Percentiles rank a stretch among this genome's conserved stretches.
These are phyloP conservation scores for Glossophaga mutica DNA, from an alignment of 2,797 vertebrate species.

Conservation along the genomic window DNA sequence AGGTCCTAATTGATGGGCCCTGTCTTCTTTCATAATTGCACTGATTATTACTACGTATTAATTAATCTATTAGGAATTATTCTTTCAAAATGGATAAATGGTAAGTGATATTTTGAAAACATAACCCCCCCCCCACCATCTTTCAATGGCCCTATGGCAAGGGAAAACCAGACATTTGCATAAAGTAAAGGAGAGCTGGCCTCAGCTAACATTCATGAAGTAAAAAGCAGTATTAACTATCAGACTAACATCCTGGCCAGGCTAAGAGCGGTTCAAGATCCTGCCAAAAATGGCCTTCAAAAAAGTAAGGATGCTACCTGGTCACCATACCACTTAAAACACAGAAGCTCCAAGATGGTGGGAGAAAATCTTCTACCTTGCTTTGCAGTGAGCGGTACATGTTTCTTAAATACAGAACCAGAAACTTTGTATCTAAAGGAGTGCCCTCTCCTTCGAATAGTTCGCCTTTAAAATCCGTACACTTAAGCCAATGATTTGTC, in stretches of 20 bases:
- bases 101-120: constrained; percentile 19
- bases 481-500: not conserved
- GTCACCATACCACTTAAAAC: not conserved
- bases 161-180: not conserved
- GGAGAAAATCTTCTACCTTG: not conserved
- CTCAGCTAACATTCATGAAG: not conserved
- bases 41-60: constrained; percentile 16
- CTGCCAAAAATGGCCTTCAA: not conserved
- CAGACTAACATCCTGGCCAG: not conserved
- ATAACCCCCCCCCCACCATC: not conserved
- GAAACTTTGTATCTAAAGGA: not conserved
- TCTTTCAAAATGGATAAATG: constrained; percentile 18
- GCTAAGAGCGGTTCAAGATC: not conserved
- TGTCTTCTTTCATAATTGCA: constrained; percentile 9
- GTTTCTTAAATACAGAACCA: not conserved
- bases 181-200: not conserved
- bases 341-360: not conserved
- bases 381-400: not conserved
- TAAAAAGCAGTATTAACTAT: not conserved
- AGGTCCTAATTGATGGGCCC: not conserved
- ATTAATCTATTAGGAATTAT: not conserved
- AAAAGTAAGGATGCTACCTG: not conserved
- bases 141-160: not conserved
- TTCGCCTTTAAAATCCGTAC: not conserved
- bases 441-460: not conserved